Percentiles rank a stretch among this genome's conserved stretches.
Evolutionary conservation across 1,140 invertebrate genomes (phyloP).

Genomic region (Lepidostoma basale): DNA sequence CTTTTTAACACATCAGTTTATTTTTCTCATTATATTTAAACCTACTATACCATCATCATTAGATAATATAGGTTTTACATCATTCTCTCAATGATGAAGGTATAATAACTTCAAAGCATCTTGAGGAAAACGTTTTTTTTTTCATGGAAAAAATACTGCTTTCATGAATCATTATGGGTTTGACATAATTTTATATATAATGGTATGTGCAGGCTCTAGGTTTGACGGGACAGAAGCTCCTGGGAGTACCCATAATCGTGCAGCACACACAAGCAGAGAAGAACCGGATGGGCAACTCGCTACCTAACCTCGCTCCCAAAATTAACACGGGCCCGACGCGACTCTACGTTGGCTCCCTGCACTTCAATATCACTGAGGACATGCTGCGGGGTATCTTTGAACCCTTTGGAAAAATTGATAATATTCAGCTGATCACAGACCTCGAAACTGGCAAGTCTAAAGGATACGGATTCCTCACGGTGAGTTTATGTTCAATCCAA

Average conservation of each 20-base stretch:
- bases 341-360: conserved; percentile 95
- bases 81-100: no score
- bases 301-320: conserved; percentile 82
- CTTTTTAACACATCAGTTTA: no score
- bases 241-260: conserved; percentile 98
- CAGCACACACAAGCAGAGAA: conserved; percentile 99
- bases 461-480: conserved; percentile 97
- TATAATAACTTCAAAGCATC: no score
- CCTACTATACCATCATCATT: no score
- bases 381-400: conserved; percentile 99
- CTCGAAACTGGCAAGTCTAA: conserved; percentile 93
- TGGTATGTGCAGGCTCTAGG: conserved; percentile 93
- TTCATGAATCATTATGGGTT: no score
- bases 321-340: conserved; percentile 91
- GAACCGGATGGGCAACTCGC: conserved; percentile 89
- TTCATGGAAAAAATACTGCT: no score
- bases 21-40: no score
- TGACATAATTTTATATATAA: no score
- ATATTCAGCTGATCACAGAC: conserved; percentile 95
- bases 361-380: conserved; percentile 99
- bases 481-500: no score
- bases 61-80: no score
- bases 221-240: conserved; percentile 91
- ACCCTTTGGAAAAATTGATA: conserved; percentile 98
- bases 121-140: no score